Conservation (phyloP, 2,113 vertebrate genomes). For the Halcyon senegalensis region DNA sequence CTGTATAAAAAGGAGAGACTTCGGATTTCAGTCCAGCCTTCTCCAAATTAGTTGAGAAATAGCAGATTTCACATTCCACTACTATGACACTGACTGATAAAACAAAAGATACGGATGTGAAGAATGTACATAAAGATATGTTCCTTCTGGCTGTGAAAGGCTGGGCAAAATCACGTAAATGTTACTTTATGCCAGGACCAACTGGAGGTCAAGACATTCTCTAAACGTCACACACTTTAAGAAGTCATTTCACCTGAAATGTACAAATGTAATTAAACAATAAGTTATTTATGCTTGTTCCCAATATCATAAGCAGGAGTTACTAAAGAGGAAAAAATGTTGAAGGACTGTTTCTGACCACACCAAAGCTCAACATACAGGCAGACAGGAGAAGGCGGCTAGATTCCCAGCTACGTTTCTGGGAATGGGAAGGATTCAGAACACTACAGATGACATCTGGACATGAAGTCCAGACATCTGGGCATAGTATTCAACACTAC, state of each 20-base stretch:
- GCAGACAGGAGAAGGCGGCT: not conserved
- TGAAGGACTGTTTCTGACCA: not conserved
- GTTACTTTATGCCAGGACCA: not conserved
- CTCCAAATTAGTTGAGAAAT: not conserved
- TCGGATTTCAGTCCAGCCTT: not conserved
- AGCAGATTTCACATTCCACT: constrained; percentile 27
- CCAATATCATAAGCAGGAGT: not conserved
- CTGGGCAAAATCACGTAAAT: not conserved
- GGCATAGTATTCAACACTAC: not conserved
- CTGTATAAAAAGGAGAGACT: not conserved
- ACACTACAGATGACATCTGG: not conserved
- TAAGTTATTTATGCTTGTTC: not conserved
- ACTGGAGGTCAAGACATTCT: not conserved
- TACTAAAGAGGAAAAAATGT: not conserved
- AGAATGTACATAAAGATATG: not conserved
- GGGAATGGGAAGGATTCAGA: not conserved
- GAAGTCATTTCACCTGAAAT: not conserved
- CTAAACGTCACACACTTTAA: not conserved
- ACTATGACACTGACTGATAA: not conserved
- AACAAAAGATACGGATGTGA: not conserved
- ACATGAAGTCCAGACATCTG: not conserved
- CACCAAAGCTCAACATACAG: not conserved
- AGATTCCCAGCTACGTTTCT: not conserved
- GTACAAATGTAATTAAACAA: not conserved
- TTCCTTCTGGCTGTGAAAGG: not conserved